Percentiles rank a stretch among this genome's conserved stretches.
Conservation (phyloP, 1,140 invertebrate genomes). For the Agrilus planipennis region DNA sequence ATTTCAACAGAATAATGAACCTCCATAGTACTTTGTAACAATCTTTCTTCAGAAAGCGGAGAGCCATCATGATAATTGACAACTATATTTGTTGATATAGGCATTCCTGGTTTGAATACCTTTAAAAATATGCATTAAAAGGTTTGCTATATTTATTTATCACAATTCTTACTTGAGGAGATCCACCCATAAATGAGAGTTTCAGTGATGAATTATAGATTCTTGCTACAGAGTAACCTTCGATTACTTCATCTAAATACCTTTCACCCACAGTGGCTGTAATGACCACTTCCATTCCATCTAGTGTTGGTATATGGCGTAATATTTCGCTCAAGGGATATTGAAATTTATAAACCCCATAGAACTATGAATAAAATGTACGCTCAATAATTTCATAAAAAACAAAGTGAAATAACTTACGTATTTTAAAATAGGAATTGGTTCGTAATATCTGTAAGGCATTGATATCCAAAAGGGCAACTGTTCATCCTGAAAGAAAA, state of each 20-base stretch:
- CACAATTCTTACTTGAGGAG: slow-evolving; percentile 84
- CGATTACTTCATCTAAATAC: slow-evolving; percentile 74
- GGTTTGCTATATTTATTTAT: too few species aligned
- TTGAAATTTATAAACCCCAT: slow-evolving; percentile 73
- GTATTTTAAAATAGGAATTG: slow-evolving; percentile 54
- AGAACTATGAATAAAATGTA: slow-evolving; percentile 50
- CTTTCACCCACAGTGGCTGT: slow-evolving; percentile 80
- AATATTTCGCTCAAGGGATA: slow-evolving; percentile 73
- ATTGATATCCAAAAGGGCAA: slow-evolving; percentile 65
- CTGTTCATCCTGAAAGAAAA: slow-evolving; percentile 48
- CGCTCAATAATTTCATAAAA: slow-evolving; percentile 2
- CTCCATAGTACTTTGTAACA: slow-evolving; percentile 46
- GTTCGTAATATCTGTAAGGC: slow-evolving; percentile 37
- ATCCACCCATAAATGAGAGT: slow-evolving; percentile 75
- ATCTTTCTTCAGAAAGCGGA: slow-evolving; percentile 42
- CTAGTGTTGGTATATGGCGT: slow-evolving; percentile 49
- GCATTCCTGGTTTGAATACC: slow-evolving; percentile 92
- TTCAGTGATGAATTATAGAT: slow-evolving; percentile 75
- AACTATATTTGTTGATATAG: too few species aligned
- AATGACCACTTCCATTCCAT: slow-evolving; percentile 75
- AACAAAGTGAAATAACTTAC: slow-evolving; percentile 37
- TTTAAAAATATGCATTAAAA: too few species aligned
- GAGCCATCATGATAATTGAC: slow-evolving; percentile 72
- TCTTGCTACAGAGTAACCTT: slow-evolving; percentile 75
- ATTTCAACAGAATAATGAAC: slow-evolving; percentile 44